A percentile compares a stretch with the other conserved stretches of the same genome.
These are phyloP conservation scores for chimpanzee (Pan troglodytes) DNA, from an alignment of 2,113 vertebrate genomes.

Conservation along the genomic window DNA sequence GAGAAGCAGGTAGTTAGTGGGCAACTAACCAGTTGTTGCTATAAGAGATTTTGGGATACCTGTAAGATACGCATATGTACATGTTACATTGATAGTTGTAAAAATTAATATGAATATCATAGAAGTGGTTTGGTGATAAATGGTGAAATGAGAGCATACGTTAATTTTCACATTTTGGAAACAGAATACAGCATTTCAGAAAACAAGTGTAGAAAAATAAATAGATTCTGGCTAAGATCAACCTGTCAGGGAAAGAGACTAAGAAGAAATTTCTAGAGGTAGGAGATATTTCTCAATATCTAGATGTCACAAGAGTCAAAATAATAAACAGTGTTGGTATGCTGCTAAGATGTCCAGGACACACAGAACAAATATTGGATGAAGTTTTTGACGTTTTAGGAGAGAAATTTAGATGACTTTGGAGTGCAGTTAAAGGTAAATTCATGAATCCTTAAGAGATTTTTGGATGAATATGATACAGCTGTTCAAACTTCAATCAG, in stretches of 20 bases:
- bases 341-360: neutral
- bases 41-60: neutral
- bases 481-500: neutral
- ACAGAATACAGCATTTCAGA: neutral
- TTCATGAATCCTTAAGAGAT: neutral
- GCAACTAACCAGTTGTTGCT: neutral
- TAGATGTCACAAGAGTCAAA: neutral
- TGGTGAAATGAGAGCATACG: neutral
- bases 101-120: neutral
- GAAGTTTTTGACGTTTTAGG: neutral
- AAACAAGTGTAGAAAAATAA: neutral
- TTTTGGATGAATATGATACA: neutral
- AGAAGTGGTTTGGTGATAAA: neutral
- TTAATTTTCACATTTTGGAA: neutral
- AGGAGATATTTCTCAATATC: neutral
- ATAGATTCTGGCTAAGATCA: neutral
- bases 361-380: neutral
- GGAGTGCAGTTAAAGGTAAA: neutral
- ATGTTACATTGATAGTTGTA: too few relatives aligned
- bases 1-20: neutral
- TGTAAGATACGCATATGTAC: neutral
- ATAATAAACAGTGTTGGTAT: neutral
- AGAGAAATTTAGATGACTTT: neutral
- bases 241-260: neutral
- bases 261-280: neutral